These are phyloP conservation scores for Drosophila anomelani DNA, from an alignment of 2,888 invertebrate genomes.

Conservation along the genomic window DNA sequence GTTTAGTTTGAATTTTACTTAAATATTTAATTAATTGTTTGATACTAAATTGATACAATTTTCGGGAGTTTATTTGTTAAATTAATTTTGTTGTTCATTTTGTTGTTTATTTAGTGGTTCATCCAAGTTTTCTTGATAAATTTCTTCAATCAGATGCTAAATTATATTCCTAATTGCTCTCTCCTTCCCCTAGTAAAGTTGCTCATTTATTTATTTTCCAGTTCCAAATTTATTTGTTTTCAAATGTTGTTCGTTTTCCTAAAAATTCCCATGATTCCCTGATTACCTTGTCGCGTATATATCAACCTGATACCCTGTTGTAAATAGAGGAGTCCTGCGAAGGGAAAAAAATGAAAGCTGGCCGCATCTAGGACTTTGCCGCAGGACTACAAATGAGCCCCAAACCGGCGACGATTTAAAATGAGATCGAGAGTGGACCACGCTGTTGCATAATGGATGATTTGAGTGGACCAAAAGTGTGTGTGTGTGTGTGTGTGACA, in stretches of 20 bases:
- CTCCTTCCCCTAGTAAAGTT: too few species aligned
- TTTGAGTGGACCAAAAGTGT: conserved; percentile 10
- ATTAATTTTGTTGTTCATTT: not conserved
- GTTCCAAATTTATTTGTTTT: too few species aligned
- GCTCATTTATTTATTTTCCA: too few species aligned
- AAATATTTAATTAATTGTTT: not conserved
- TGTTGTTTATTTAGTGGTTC: not conserved
- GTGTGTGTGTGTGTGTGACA: not conserved
- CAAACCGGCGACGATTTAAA: conserved; percentile 21
- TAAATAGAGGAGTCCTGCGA: not conserved
- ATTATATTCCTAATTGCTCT: not conserved
- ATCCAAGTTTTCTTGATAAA: not conserved
- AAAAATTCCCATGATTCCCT: too few species aligned
- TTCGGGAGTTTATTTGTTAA: too few species aligned
- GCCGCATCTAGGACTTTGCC: conserved; percentile 17
- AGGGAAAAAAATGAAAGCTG: conserved; percentile 4
- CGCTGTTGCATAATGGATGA: conserved; percentile 34
- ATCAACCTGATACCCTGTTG: not conserved
- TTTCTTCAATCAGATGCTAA: not conserved
- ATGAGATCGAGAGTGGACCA: conserved; percentile 36
- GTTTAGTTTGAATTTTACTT: not conserved
- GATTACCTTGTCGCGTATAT: not conserved
- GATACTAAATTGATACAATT: not conserved
- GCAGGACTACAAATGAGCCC: conserved; percentile 42
- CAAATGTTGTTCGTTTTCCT: not conserved